These are phyloP conservation scores for Heterotis niloticus DNA, from an alignment of 2,113 vertebrate species.

Conservation along the genomic window DNA sequence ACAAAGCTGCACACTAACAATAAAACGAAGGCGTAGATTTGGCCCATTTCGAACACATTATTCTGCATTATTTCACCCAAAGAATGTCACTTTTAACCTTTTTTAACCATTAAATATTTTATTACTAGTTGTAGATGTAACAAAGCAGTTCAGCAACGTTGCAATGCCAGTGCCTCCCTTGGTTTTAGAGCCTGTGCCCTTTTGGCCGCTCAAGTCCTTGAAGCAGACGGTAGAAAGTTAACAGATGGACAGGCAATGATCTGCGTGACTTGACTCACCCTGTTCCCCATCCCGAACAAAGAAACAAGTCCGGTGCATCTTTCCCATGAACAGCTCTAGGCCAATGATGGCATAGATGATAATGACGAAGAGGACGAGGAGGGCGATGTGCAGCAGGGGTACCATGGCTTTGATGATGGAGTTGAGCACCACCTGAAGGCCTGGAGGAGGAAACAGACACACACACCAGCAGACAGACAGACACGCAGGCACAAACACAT, in stretches of 20 bases:
- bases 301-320: conserved; percentile 97
- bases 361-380: conserved; percentile 96
- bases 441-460: conserved; percentile 56
- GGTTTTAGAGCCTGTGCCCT: too few relatives aligned
- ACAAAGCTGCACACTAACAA: background rate
- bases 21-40: background rate
- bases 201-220: too few relatives aligned
- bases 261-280: conserved; percentile 58
- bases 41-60: background rate
- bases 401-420: conserved; percentile 99
- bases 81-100: background rate
- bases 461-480: conserved; percentile 6
- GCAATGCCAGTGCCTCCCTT: too few relatives aligned
- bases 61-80: background rate
- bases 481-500: conserved; percentile 17
- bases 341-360: conserved; percentile 99
- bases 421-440: conserved; percentile 98
- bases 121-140: background rate
- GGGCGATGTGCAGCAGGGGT: conserved; percentile 92
- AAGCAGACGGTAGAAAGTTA: too few relatives aligned
- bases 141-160: too few relatives aligned
- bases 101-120: background rate
- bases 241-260: background rate
- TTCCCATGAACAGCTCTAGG: conserved; percentile 97
- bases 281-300: conserved; percentile 59